These are phyloP conservation scores for Protonibea diacanthus DNA, from an alignment of 2,797 vertebrate genomes.

Conservation along the genomic window DNA sequence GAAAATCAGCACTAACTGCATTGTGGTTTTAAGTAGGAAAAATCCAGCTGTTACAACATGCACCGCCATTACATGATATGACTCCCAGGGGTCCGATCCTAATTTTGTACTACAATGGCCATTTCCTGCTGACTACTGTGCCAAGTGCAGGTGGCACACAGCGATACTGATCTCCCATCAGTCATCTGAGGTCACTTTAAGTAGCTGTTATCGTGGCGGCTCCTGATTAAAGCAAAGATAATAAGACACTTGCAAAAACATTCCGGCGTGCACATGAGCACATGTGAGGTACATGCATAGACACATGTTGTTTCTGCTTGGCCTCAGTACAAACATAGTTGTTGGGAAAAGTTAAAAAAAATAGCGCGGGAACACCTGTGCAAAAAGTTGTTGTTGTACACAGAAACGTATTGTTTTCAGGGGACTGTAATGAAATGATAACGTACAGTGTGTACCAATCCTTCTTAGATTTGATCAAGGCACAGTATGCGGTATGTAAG, in stretches of 20 bases:
- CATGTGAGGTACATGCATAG: not conserved
- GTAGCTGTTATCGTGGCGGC: conserved; percentile 15
- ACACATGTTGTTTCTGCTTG: not conserved
- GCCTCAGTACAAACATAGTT: not conserved
- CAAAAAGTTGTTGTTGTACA: not conserved
- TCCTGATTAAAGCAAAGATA: conserved; percentile 29
- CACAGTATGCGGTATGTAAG: not conserved
- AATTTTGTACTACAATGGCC: conserved; percentile 75
- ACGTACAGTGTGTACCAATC: not conserved
- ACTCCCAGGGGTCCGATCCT: conserved; percentile 51
- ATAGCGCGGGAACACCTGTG: not conserved
- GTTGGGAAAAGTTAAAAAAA: not conserved
- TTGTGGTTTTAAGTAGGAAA: not conserved
- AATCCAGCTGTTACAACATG: conserved; percentile 27
- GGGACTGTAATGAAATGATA: not conserved
- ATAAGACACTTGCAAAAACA: not conserved
- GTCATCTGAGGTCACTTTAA: conserved; percentile 47
- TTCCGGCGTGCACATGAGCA: not conserved
- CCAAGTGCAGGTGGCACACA: conserved; percentile 66
- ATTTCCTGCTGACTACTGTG: conserved; percentile 63
- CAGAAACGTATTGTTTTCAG: too few species aligned
- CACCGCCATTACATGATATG: not conserved
- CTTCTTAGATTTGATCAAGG: not conserved
- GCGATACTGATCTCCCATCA: conserved; percentile 35
- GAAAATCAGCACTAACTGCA: not conserved